Conservation (phyloP, 2,113 vertebrate genomes). For the Chelonoidis abingdonii region DNA sequence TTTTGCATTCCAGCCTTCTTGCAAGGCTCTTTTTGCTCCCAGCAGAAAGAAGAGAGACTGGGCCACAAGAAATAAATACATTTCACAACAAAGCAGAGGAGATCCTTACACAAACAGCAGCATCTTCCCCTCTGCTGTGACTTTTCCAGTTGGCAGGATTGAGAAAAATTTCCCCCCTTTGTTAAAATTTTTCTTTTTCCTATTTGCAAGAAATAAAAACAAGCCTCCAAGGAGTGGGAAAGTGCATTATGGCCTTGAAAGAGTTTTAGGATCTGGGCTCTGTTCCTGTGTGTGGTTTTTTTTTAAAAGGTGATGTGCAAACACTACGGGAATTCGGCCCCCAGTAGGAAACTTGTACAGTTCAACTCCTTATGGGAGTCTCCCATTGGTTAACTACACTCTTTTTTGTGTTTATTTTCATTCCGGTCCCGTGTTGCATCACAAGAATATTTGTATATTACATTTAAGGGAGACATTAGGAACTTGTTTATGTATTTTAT, state of each 20-base stretch:
- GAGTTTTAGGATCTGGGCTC: too few species aligned
- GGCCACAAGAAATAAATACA: not conserved
- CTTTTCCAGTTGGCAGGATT: not conserved
- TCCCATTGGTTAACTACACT: not conserved
- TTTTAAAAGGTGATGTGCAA: not conserved
- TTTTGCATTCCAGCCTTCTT: not conserved
- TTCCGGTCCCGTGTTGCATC: not conserved
- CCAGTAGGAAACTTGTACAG: not conserved
- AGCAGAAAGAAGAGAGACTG: not conserved
- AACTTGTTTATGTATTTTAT: not conserved
- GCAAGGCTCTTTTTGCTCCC: not conserved
- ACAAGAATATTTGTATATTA: not conserved
- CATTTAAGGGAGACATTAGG: not conserved
- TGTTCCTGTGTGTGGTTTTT: not conserved
- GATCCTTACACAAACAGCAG: not conserved
- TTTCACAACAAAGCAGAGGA: not conserved
- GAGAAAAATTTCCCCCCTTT: not conserved
- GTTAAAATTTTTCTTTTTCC: not conserved
- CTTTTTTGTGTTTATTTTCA: not conserved
- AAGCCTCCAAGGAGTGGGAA: not conserved
- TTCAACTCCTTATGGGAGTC: not conserved
- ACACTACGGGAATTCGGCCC: not conserved
- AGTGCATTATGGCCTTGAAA: too few species aligned
- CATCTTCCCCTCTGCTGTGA: not conserved
- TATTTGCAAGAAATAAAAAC: not conserved